Conservation (phyloP, 2,113 vertebrate genomes). For the Hydropotes inermis region DNA sequence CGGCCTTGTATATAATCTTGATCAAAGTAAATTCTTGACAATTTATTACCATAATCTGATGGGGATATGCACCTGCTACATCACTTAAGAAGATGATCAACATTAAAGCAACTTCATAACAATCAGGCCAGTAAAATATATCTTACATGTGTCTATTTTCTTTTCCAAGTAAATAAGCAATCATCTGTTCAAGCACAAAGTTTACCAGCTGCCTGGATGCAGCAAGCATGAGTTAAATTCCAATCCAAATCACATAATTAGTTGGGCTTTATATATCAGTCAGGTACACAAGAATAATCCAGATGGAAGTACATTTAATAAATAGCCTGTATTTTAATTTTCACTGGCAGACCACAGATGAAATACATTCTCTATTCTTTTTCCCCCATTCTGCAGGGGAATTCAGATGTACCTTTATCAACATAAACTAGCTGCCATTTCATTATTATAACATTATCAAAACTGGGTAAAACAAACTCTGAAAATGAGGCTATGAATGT, state of each 20-base stretch:
- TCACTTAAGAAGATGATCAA: no score
- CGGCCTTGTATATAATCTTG: no score
- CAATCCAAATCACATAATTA: background rate
- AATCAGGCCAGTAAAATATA: no score
- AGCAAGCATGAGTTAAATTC: background rate
- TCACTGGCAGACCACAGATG: background rate
- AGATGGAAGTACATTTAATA: background rate
- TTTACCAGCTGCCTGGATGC: background rate
- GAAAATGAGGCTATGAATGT: conserved; percentile 4
- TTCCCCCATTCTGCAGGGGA: background rate
- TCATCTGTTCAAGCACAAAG: background rate
- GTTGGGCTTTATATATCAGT: background rate
- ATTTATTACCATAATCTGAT: no score
- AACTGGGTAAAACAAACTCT: background rate
- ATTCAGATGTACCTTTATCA: background rate
- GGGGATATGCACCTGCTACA: no score
- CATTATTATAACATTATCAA: conserved; percentile 8
- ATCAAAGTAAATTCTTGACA: no score
- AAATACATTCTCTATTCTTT: background rate
- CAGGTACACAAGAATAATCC: background rate
- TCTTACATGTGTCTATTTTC: background rate
- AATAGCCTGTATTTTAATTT: background rate
- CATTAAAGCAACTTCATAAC: no score
- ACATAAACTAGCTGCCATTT: background rate
- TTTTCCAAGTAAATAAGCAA: conserved; percentile 20